phyloP scores from a whole-genome alignment of 1,140 invertebrate species.

The Carposina sasakii region DNA sequence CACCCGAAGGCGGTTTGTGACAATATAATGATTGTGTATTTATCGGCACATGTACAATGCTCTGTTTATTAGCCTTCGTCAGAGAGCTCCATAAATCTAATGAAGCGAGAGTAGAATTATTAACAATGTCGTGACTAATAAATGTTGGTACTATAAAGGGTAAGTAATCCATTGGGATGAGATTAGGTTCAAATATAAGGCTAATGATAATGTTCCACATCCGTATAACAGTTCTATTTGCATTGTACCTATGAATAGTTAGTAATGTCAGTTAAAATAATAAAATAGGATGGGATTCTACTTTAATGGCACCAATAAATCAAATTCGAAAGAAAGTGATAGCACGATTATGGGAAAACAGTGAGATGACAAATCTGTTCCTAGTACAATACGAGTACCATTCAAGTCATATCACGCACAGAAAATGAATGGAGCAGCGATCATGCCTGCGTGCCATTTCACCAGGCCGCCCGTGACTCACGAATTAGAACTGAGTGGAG shows the following conservation, averaged over 20 bases:
- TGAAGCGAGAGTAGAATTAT: constrained; percentile 20
- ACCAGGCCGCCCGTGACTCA: constrained; percentile 63
- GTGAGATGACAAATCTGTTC: constrained; percentile 36
- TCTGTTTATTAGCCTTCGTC: constrained; percentile 28
- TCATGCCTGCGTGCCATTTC: constrained; percentile 56
- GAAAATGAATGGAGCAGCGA: constrained; percentile 55
- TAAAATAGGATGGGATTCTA: too few relatives aligned
- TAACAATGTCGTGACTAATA: constrained; percentile 26
- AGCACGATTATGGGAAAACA: constrained; percentile 29
- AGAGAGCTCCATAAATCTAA: constrained; percentile 42
- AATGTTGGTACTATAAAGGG: too few relatives aligned
- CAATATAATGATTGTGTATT: constrained; percentile 64
- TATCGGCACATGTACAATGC: constrained; percentile 35
- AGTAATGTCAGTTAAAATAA: too few relatives aligned
- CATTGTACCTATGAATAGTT: too few relatives aligned
- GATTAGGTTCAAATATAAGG: too few relatives aligned
- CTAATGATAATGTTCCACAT: too few relatives aligned
- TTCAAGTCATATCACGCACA: constrained; percentile 53
- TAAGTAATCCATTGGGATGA: too few relatives aligned
- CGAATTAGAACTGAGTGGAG: constrained; percentile 59
- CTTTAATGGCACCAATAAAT: too few relatives aligned
- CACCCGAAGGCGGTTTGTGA: constrained; percentile 43
- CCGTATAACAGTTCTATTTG: too few relatives aligned
- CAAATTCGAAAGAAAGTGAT: constrained; percentile 39
- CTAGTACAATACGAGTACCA: constrained; percentile 33